A percentile compares a stretch with the other conserved stretches of the same genome.
Conservation (phyloP, 1,140 invertebrate genomes). For the Homalodisca vitripennis region DNA sequence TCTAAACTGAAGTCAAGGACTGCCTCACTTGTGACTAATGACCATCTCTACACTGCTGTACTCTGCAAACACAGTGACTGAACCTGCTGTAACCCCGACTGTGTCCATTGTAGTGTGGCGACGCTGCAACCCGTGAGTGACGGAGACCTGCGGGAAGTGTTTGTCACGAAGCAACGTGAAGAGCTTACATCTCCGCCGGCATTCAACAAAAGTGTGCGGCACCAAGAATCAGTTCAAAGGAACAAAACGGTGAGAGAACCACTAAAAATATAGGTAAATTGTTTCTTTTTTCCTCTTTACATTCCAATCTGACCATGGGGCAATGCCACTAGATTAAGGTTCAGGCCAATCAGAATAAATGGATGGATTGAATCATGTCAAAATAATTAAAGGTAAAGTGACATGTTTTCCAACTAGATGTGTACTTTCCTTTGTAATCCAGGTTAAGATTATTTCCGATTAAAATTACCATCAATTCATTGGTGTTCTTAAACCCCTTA, state of each 20-base stretch:
- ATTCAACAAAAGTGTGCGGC: constrained; percentile 70
- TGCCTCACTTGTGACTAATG: constrained; percentile 68
- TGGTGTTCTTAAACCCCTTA: no score
- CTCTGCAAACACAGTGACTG: constrained; percentile 65
- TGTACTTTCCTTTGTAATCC: no score
- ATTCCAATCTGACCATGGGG: no score
- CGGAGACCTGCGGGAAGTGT: constrained; percentile 60
- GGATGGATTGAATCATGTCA: no score
- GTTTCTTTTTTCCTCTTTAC: neutral
- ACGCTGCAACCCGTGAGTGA: constrained; percentile 59
- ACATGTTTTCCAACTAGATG: no score
- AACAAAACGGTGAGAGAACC: no score
- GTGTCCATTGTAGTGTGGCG: constrained; percentile 75
- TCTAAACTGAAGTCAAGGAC: no score
- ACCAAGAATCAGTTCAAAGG: constrained; percentile 80
- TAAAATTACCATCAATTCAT: no score
- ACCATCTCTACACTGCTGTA: constrained; percentile 70
- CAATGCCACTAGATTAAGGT: no score
- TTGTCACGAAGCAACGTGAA: constrained; percentile 62
- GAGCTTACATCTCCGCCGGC: constrained; percentile 58
- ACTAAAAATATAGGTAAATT: neutral
- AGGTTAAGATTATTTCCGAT: no score
- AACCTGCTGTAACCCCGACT: constrained; percentile 74
- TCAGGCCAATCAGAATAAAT: no score
- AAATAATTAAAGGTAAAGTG: no score